Evolutionary conservation across 2,113 vertebrate species (phyloP).

Genomic region (Mesoclemmys tuberculata): DNA sequence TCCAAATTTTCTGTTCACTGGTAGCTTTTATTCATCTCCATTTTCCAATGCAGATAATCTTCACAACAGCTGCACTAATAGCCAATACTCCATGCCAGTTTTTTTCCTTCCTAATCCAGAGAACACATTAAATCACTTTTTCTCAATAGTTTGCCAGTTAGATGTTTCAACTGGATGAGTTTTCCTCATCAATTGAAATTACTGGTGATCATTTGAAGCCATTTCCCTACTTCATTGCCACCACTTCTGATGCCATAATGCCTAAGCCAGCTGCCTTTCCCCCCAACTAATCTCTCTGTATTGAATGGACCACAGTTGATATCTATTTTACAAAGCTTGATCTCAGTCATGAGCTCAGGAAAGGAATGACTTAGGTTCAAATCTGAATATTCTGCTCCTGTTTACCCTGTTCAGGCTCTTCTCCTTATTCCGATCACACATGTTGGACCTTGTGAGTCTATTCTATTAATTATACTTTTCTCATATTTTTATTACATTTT

Average conservation of each 20-base stretch:
- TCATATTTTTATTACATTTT: background rate
- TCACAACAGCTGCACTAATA: slow-evolving; percentile 69
- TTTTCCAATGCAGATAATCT: slow-evolving; percentile 52
- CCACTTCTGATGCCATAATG: slow-evolving; percentile 53
- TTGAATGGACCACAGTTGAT: slow-evolving; percentile 33
- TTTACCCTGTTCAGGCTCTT: background rate
- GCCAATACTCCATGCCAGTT: slow-evolving; percentile 54
- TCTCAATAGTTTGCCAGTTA: slow-evolving; percentile 77
- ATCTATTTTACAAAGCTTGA: background rate
- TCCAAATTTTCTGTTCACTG: slow-evolving; percentile 6
- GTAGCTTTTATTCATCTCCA: slow-evolving; percentile 13
- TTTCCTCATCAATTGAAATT: slow-evolving; percentile 81
- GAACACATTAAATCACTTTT: slow-evolving; percentile 77
- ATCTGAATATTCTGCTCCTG: background rate
- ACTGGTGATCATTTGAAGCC: slow-evolving; percentile 76
- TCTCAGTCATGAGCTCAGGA: background rate
- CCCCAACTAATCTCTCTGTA: slow-evolving; percentile 28
- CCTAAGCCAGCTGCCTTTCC: slow-evolving; percentile 33
- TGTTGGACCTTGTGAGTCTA: background rate
- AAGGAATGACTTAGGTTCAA: background rate
- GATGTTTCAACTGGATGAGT: slow-evolving; percentile 75
- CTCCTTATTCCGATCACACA: background rate
- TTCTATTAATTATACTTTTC: background rate
- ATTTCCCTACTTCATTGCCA: slow-evolving; percentile 75
- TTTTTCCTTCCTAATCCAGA: slow-evolving; percentile 62